Evolutionary conservation across 2,797 vertebrate genomes (phyloP).

Genomic region (Potorous gilbertii): DNA sequence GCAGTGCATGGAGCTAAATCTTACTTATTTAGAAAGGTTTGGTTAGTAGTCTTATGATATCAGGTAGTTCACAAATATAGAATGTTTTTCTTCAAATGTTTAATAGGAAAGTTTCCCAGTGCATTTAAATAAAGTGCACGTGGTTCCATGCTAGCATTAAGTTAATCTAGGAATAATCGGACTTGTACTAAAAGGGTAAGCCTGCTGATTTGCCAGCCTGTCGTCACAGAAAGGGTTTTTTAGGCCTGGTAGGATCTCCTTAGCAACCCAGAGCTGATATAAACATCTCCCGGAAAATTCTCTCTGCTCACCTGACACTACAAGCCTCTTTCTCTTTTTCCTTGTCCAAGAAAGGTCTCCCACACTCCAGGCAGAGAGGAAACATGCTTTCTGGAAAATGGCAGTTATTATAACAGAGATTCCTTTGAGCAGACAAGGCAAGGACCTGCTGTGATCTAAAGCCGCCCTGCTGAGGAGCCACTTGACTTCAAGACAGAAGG

Average conservation of each 20-base stretch:
- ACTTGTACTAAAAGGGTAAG: neutral
- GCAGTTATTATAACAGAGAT: neutral
- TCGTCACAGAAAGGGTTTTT: neutral
- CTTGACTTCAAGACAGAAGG: neutral
- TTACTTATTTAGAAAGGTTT: conserved; percentile 17
- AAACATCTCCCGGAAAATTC: neutral
- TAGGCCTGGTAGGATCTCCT: neutral
- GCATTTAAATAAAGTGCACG: neutral
- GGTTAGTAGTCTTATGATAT: neutral
- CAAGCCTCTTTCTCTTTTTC: neutral
- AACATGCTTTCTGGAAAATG: neutral
- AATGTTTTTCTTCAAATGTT: conserved; percentile 17
- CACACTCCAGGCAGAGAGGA: neutral
- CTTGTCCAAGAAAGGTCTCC: conserved; percentile 35
- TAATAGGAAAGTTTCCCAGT: conserved; percentile 6
- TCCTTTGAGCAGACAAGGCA: neutral
- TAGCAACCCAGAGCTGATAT: too few relatives aligned
- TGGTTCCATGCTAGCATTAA: neutral
- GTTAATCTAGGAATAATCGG: conserved; percentile 6
- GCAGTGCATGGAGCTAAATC: conserved; percentile 16
- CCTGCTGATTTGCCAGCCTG: neutral
- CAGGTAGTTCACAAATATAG: neutral
- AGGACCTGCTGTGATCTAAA: neutral
- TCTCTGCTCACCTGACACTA: neutral
- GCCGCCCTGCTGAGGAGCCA: conserved; percentile 14